A percentile compares a stretch with the other conserved stretches of the same genome.
These are phyloP conservation scores for Sarcophaga rosellei DNA, from an alignment of 2,888 invertebrate genomes.

Conservation along the genomic window DNA sequence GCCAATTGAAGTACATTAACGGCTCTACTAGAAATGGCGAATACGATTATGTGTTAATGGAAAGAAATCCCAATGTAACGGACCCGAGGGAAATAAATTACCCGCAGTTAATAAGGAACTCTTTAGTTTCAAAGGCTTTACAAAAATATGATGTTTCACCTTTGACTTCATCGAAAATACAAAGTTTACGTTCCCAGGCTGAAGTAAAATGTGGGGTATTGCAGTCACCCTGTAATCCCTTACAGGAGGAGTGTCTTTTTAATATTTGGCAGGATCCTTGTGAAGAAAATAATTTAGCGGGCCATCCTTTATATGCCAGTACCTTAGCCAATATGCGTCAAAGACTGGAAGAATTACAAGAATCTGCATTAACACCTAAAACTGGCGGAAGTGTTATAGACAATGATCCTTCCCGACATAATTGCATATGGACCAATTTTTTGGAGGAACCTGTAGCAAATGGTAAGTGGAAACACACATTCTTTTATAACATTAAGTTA, in stretches of 20 bases:
- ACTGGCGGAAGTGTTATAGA: slow-evolving; percentile 81
- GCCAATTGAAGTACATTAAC: slow-evolving; percentile 77
- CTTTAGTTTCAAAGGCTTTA: slow-evolving; percentile 71
- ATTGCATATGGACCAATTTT: slow-evolving; percentile 83
- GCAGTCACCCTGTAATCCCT: slow-evolving; percentile 74
- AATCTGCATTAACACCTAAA: slow-evolving; percentile 79
- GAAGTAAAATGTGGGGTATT: slow-evolving; percentile 69
- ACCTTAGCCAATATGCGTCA: slow-evolving; percentile 79
- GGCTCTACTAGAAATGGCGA: slow-evolving; percentile 75
- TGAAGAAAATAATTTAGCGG: slow-evolving; percentile 79
- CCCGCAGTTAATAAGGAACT: slow-evolving; percentile 71
- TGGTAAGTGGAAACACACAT: slow-evolving; percentile 40
- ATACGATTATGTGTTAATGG: slow-evolving; percentile 73
- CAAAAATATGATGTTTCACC: slow-evolving; percentile 68
- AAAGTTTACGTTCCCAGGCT: slow-evolving; percentile 65
- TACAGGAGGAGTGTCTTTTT: slow-evolving; percentile 82
- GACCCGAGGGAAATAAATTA: slow-evolving; percentile 76
- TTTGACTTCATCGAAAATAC: slow-evolving; percentile 68
- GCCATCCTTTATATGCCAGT: slow-evolving; percentile 38
- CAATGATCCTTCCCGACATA: slow-evolving; percentile 83
- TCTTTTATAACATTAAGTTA: no score
- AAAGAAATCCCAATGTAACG: slow-evolving; percentile 71
- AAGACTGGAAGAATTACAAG: slow-evolving; percentile 80
- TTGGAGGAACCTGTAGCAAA: slow-evolving; percentile 58
- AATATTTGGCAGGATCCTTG: slow-evolving; percentile 83